Percentiles rank a stretch among this genome's conserved stretches.
Evolutionary conservation across 37 sponge, comb jelly and placozoan species (phyloP).

Genomic region (Aplysina aerophoba): DNA sequence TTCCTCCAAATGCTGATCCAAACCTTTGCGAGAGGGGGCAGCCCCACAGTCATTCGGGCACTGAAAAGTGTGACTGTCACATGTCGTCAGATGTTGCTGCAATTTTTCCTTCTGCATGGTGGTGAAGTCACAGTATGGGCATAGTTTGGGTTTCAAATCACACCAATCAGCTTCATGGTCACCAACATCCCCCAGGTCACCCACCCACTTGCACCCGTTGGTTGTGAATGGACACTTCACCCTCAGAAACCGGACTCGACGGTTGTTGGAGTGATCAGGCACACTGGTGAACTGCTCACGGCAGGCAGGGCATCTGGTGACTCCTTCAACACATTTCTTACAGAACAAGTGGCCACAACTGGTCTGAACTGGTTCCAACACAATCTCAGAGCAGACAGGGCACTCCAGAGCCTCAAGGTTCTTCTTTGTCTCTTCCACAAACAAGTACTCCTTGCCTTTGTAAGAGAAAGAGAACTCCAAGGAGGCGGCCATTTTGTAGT

Average conservation of each 20-base stretch:
- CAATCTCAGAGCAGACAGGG: slow-evolving; percentile 12
- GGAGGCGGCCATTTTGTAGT: not conserved
- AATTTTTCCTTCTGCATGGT: too few species aligned
- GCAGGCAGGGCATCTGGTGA: not conserved
- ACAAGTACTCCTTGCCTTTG: slow-evolving; percentile 5
- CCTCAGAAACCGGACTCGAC: not conserved
- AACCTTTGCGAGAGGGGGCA: too few species aligned
- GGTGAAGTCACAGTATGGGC: too few species aligned
- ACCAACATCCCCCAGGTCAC: not conserved
- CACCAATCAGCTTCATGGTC: not conserved
- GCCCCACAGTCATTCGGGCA: too few species aligned
- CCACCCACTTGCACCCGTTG: slow-evolving; percentile 16
- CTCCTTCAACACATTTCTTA: not conserved
- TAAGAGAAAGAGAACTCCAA: not conserved
- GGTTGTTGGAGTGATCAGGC: slow-evolving; percentile 1
- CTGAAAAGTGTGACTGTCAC: too few species aligned
- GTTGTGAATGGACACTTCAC: not conserved
- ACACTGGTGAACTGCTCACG: not conserved
- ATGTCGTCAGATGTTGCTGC: too few species aligned
- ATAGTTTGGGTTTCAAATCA: too few species aligned
- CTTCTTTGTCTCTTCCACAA: not conserved
- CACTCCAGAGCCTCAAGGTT: not conserved
- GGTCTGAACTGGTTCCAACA: slow-evolving; percentile 20
- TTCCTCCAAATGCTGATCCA: too few species aligned
- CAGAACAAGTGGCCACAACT: slow-evolving; percentile 37